A percentile compares a stretch with the other conserved stretches of the same genome.
phyloP scores from a whole-genome alignment of 1,140 invertebrate species.

The Cyclina sinensis region DNA sequence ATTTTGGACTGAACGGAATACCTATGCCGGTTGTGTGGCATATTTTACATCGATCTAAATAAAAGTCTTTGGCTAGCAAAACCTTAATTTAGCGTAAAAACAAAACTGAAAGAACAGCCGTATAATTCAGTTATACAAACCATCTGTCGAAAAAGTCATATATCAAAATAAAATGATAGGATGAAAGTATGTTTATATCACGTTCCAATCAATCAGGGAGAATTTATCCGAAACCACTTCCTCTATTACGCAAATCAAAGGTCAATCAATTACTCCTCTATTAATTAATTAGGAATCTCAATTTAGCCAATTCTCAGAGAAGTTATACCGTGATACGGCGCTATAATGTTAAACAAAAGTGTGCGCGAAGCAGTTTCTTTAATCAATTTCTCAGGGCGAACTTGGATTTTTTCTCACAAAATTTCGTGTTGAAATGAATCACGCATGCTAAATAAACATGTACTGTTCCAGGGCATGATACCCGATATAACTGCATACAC shows the following conservation, averaged over 20 bases:
- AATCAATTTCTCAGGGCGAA: neutral
- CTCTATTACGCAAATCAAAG: neutral
- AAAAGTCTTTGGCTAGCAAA: too few species aligned
- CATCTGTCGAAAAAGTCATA: neutral
- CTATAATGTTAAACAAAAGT: neutral
- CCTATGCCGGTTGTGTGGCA: too few species aligned
- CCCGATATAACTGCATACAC: too few species aligned
- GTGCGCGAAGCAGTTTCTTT: neutral
- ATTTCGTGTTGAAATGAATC: neutral
- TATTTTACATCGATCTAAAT: too few species aligned
- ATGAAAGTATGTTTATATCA: neutral
- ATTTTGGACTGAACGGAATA: too few species aligned
- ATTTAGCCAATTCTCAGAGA: neutral
- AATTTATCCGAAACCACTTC: neutral
- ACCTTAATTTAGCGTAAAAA: too few species aligned
- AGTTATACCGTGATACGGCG: neutral
- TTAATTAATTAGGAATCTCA: slow-evolving; percentile 19
- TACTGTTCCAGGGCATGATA: too few species aligned
- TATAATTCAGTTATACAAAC: too few species aligned
- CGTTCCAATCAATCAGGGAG: neutral
- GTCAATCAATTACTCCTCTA: neutral
- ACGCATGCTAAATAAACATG: neutral
- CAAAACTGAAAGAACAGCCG: too few species aligned
- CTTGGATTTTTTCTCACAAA: neutral
- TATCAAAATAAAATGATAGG: neutral